phyloP scores from a whole-genome alignment of 2,113 vertebrate genomes.

The Sterrhoptilus dennistouni region DNA sequence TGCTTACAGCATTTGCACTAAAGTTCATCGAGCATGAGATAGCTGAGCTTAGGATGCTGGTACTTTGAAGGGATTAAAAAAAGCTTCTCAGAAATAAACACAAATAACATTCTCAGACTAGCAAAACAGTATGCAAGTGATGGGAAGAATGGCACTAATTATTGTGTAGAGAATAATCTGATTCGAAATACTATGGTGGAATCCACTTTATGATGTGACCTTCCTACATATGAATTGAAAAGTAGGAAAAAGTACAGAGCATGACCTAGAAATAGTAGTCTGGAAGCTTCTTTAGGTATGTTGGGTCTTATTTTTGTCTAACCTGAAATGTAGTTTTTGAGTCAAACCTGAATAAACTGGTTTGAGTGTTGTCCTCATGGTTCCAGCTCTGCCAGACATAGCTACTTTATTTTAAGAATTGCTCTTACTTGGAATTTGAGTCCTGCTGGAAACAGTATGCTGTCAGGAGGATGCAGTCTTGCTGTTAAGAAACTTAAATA shows the following conservation, averaged over 20 bases:
- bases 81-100: not conserved
- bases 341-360: not conserved
- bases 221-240: not conserved
- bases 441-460: not conserved
- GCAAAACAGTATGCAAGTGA: not conserved
- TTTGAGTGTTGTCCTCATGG: not conserved
- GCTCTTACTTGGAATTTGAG: not conserved
- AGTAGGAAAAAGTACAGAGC: not conserved
- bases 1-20: not conserved
- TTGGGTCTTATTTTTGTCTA: not conserved
- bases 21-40: constrained; percentile 37
- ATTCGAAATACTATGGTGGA: not conserved
- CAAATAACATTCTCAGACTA: not conserved
- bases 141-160: not conserved
- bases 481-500: constrained; percentile 20
- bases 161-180: not conserved
- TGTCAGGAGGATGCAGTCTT: not conserved
- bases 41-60: not conserved
- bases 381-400: not conserved
- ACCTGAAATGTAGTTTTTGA: not conserved
- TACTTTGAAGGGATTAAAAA: constrained; percentile 11
- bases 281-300: not conserved
- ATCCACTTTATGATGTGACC: not conserved
- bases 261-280: constrained; percentile 1
- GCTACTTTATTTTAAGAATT: constrained; percentile 1